A percentile compares a stretch with the other conserved stretches of the same genome.
phyloP scores from a whole-genome alignment of 2,888 invertebrate genomes.

The Ferrisia virgata region DNA sequence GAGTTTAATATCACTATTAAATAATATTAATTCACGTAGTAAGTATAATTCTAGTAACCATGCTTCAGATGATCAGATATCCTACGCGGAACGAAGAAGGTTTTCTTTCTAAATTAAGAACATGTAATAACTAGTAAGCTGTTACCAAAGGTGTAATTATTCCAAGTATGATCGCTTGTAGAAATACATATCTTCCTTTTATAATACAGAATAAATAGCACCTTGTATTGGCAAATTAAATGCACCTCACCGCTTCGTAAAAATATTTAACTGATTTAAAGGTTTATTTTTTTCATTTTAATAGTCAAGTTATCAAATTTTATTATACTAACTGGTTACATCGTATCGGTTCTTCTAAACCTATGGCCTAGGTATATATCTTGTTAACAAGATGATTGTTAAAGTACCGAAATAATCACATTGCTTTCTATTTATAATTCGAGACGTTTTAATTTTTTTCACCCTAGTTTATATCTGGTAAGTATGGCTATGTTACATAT shows the following conservation, averaged over 20 bases:
- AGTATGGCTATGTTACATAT: background rate
- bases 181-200: background rate
- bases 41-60: background rate
- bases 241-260: background rate
- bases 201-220: background rate
- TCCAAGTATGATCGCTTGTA: background rate
- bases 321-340: background rate
- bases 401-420: constrained; percentile 18
- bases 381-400: constrained; percentile 13
- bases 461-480: background rate
- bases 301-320: background rate
- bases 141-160: background rate
- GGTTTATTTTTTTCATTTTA: background rate
- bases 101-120: background rate
- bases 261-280: background rate
- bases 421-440: background rate
- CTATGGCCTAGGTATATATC: background rate
- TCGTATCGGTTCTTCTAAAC: too few relatives aligned
- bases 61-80: background rate
- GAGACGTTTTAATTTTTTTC: background rate
- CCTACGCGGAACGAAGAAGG: background rate
- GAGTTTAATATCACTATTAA: constrained; percentile 10
- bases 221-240: background rate
- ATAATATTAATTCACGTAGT: background rate
- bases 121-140: constrained; percentile 14